Evolutionary conservation across 2,797 vertebrate species (phyloP).

Genomic region (Meriones psammophilus): DNA sequence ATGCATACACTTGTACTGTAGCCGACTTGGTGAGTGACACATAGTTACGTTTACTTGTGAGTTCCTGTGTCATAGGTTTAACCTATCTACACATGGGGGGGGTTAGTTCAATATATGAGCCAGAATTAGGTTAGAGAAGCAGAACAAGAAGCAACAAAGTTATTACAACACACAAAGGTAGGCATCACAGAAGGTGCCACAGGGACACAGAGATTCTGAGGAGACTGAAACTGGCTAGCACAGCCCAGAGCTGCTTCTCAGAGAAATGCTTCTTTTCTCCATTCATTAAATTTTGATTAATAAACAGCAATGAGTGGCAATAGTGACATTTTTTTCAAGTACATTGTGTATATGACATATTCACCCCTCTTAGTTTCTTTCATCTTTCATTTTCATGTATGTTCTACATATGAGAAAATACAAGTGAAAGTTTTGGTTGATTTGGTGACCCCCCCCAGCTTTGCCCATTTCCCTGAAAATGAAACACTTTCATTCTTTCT

Average conservation of each 20-base stretch:
- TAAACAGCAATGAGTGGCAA: neutral
- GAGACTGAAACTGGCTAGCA: neutral
- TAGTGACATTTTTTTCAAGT: neutral
- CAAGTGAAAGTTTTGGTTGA: neutral
- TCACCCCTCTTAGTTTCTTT: neutral
- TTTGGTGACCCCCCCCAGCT: neutral
- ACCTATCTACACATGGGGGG: neutral
- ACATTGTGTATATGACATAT: neutral
- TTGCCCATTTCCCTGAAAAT: neutral
- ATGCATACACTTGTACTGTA: neutral
- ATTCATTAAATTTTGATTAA: neutral
- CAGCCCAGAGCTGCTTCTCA: neutral
- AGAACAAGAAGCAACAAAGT: neutral
- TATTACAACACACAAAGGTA: neutral
- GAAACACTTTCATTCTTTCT: neutral
- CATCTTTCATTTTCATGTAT: neutral
- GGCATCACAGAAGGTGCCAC: neutral
- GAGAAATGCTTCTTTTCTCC: neutral
- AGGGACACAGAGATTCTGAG: fast-evolving
- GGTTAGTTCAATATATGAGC: neutral
- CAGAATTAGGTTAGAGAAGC: conserved; percentile 14
- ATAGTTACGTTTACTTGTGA: neutral
- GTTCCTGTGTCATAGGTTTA: neutral
- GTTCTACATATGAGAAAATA: neutral
- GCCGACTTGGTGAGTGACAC: neutral